Percentiles rank a stretch among this genome's conserved stretches.
phyloP scores from a whole-genome alignment of 2,113 vertebrate species.

The Illadopsis cleaveri region DNA sequence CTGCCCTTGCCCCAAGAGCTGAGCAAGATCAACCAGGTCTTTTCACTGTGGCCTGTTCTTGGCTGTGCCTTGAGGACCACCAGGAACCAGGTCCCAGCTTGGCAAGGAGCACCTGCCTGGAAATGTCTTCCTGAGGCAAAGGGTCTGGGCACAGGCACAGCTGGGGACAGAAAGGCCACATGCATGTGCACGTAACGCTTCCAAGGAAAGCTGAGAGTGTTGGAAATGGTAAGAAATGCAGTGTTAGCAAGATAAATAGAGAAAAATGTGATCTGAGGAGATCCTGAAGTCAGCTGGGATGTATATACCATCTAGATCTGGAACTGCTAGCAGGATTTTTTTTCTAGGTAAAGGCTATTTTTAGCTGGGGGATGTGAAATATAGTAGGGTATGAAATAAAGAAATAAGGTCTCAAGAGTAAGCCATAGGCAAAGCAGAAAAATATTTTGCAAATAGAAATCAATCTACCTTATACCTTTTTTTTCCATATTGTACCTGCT shows the following conservation, averaged over 20 bases:
- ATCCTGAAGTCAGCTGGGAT: background rate
- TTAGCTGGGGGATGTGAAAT: background rate
- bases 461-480: background rate
- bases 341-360: background rate
- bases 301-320: background rate
- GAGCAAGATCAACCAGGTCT: rapidly evolving
- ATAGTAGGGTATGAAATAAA: background rate
- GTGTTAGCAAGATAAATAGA: background rate
- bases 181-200: no score
- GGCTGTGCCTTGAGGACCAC: background rate
- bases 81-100: background rate
- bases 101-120: background rate
- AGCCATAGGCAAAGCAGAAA: background rate
- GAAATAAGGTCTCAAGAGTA: background rate
- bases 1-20: background rate
- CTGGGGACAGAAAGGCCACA: background rate
- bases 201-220: background rate
- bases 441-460: background rate
- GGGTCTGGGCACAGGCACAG: background rate
- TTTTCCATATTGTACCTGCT: background rate
- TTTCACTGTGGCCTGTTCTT: background rate
- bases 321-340: background rate
- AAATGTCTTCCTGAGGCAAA: background rate
- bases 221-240: background rate
- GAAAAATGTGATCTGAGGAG: background rate